Evolutionary conservation across 2,888 invertebrate genomes (phyloP), one percentile per base, ranked within the genome.

Genomic region (Phaonia tiefii): DNA sequence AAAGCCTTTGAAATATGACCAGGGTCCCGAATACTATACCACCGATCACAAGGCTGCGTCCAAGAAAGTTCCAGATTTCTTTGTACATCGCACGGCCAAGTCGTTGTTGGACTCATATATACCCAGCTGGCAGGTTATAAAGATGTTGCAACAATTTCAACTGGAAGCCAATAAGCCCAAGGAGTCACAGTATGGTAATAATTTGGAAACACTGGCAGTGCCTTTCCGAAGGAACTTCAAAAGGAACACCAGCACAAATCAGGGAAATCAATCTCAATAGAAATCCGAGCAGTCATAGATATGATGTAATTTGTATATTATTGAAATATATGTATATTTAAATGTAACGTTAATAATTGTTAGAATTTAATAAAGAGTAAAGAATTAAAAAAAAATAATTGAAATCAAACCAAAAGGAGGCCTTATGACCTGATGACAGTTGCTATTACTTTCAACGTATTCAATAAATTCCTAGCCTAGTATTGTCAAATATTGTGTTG

Each of bases 101-200:
- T 93, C 93, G 4, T 88, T 93, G 63, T 85, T 93, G 5, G 93
- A 93, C 58, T 93, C 93, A 0, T 93, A 93, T 71, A 92, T 93
- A 74, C 93, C 93, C 54, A 93, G 93, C 42, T 92, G 92, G 85
- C 86, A 93, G 75, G 85, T 90, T 7, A 44, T 86, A 15, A 86
- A 86, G 17, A 85, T 88, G 31, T 63, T 87, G 15, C 85, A 89
- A 22, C 87, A 89, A 54, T 39, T 51, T 7, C 39, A 67, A 25
- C 22, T 44, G 5, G 51, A 51, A 4, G 31, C 8, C 31, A 3
- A 31, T 31, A 3, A 31, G 3, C 31, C 3, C 3, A 3, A 31
- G 31, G 31, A 8, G 4, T 13, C 11, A 1, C 1, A 58, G 13
- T 1, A 22, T 22, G 1, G 7, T 10, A 58, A 46, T 22, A 76